Percentiles rank a stretch among this genome's conserved stretches.
phyloP scores from a whole-genome alignment of 2,888 invertebrate genomes.

The Plagiodera versicolora region DNA sequence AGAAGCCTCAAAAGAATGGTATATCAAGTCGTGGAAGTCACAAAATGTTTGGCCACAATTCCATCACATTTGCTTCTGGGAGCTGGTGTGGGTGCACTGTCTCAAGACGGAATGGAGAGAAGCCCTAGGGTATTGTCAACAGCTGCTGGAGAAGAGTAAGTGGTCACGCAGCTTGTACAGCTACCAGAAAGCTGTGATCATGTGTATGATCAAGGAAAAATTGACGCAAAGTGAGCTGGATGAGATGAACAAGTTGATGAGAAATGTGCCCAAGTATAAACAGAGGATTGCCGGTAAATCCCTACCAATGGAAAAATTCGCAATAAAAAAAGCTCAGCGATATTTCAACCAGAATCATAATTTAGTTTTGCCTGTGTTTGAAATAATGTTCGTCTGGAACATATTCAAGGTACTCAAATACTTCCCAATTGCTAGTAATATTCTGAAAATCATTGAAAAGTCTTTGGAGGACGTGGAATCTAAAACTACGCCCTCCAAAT shows the following conservation, averaged over 20 bases:
- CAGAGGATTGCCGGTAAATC: constrained; percentile 95
- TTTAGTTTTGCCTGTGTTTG: constrained; percentile 80
- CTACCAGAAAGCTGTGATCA: constrained; percentile 84
- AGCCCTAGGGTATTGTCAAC: constrained; percentile 71
- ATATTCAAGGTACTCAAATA: constrained; percentile 81
- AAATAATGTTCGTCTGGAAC: constrained; percentile 92
- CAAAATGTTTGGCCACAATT: constrained; percentile 89
- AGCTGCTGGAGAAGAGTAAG: constrained; percentile 74
- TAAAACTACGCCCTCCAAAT: constrained; percentile 53
- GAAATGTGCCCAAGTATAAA: constrained; percentile 78
- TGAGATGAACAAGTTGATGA: constrained; percentile 68
- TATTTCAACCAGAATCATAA: constrained; percentile 73
- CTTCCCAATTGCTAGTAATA: constrained; percentile 61
- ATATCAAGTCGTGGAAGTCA: constrained; percentile 78
- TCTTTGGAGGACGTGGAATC: constrained; percentile 50
- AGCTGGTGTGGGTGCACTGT: constrained; percentile 86
- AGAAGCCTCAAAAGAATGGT: constrained; percentile 71
- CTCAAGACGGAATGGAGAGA: constrained; percentile 75
- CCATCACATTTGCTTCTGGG: constrained; percentile 93
- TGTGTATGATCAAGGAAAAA: constrained; percentile 70
- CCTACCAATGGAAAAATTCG: constrained; percentile 95
- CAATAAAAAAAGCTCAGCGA: constrained; percentile 80
- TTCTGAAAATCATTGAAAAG: constrained; percentile 66
- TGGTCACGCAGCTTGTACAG: constrained; percentile 94
- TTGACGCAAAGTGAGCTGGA: constrained; percentile 57